phyloP scores from a whole-genome alignment of 2,888 invertebrate genomes.

The Idaea straminata region DNA sequence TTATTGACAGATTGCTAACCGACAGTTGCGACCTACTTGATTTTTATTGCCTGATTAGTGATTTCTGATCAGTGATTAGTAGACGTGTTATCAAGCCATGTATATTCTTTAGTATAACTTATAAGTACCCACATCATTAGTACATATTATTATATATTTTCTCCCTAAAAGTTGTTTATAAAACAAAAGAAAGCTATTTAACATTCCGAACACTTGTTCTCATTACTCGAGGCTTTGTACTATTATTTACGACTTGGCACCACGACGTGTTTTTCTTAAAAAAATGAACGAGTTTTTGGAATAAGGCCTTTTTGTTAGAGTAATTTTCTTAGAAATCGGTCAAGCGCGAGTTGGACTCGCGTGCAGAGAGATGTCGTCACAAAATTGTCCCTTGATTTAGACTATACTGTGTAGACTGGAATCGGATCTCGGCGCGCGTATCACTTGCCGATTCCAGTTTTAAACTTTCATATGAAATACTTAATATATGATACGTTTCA shows the following conservation, averaged over 20 bases:
- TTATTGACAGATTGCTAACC: too few relatives aligned
- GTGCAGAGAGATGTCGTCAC: too few relatives aligned
- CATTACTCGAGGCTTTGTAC: constrained; percentile 39
- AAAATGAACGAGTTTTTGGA: constrained; percentile 19
- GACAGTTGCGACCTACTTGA: too few relatives aligned
- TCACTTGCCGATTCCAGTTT: too few relatives aligned
- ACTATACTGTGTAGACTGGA: too few relatives aligned
- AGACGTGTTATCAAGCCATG: neutral
- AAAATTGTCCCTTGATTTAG: too few relatives aligned
- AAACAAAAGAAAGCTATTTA: constrained; percentile 39
- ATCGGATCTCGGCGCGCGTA: too few relatives aligned
- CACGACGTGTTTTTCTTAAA: constrained; percentile 35
- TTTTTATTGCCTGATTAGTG: too few relatives aligned
- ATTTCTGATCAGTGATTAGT: too few relatives aligned
- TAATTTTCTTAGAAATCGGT: neutral
- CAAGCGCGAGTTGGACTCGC: too few relatives aligned
- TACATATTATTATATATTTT: neutral
- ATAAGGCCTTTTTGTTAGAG: neutral
- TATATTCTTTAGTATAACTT: neutral
- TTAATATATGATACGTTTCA: too few relatives aligned
- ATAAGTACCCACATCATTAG: neutral
- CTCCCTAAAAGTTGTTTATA: neutral
- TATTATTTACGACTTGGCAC: constrained; percentile 39
- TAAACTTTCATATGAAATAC: too few relatives aligned
- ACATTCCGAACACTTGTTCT: constrained; percentile 44